Evolutionary conservation across 2,888 invertebrate genomes (phyloP).

Genomic region (Pegoplata infirma): DNA sequence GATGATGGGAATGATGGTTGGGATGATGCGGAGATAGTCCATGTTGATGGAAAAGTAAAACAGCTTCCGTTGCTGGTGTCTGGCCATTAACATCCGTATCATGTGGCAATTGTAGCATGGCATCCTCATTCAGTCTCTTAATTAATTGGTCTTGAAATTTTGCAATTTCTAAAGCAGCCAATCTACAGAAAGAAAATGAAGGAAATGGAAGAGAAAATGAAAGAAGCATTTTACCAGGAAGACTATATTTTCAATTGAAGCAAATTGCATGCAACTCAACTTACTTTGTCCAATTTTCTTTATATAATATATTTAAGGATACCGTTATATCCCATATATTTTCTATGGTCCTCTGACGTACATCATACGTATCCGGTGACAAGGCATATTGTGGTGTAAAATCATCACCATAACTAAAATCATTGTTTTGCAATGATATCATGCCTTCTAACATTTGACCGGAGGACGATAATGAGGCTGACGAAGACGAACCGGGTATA

Average conservation of each 20-base stretch:
- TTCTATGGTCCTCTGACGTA: conserved; percentile 86
- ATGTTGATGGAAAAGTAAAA: conserved; percentile 75
- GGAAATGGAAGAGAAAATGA: background rate
- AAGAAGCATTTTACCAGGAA: background rate
- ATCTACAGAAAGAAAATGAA: conserved; percentile 67
- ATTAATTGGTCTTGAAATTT: conserved; percentile 91
- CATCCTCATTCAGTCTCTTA: conserved; percentile 88
- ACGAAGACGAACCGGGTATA: conserved; percentile 58
- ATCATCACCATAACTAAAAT: conserved; percentile 74
- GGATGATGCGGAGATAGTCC: conserved; percentile 79
- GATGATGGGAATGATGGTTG: conserved; percentile 68
- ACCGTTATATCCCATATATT: conserved; percentile 95
- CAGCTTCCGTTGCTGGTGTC: conserved; percentile 77
- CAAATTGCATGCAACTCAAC: conserved; percentile 76
- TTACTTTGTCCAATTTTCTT: conserved; percentile 92
- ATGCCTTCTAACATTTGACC: conserved; percentile 58
- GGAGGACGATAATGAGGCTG: conserved; percentile 32
- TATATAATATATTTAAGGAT: conserved; percentile 90
- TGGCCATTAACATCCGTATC: conserved; percentile 78
- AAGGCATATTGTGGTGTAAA: conserved; percentile 72
- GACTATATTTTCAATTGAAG: background rate
- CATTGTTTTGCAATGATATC: conserved; percentile 66
- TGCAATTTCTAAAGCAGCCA: conserved; percentile 78
- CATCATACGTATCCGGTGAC: conserved; percentile 79
- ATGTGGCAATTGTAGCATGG: conserved; percentile 82